These are phyloP conservation scores for Ammospiza caudacuta DNA, from an alignment of 2,113 vertebrate genomes.

Conservation along the genomic window DNA sequence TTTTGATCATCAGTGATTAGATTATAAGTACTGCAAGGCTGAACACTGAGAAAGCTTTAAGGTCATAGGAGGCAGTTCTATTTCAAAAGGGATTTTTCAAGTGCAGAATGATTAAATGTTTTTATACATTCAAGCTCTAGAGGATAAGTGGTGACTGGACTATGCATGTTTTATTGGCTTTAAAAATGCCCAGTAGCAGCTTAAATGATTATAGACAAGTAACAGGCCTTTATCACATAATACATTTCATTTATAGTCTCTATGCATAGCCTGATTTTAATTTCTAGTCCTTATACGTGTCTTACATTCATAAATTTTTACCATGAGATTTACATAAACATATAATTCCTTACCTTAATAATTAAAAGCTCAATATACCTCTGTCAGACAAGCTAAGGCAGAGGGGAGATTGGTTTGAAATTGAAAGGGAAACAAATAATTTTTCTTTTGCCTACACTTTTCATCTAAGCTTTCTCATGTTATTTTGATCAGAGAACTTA, in stretches of 20 bases:
- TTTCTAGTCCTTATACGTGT: not conserved
- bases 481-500: not conserved
- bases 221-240: not conserved
- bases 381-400: not conserved
- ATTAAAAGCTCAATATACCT: not conserved
- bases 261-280: not conserved
- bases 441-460: not conserved
- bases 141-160: accelerated
- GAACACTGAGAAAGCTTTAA: not conserved
- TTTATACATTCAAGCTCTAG: not conserved
- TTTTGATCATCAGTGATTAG: not conserved
- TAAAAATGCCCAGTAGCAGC: not conserved
- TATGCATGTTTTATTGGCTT: not conserved
- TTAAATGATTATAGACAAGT: not conserved
- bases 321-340: not conserved
- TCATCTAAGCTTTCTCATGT: not conserved
- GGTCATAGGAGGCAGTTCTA: not conserved
- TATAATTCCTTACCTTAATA: not conserved
- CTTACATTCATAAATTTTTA: not conserved
- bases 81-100: not conserved
- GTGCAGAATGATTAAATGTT: not conserved
- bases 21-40: not conserved
- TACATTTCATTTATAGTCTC: not conserved
- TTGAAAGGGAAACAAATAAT: not conserved
- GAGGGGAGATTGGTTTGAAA: not conserved